Base-by-base conservation (phyloP, 2,113 vertebrate species). In the Notothenia rossii region DNA sequence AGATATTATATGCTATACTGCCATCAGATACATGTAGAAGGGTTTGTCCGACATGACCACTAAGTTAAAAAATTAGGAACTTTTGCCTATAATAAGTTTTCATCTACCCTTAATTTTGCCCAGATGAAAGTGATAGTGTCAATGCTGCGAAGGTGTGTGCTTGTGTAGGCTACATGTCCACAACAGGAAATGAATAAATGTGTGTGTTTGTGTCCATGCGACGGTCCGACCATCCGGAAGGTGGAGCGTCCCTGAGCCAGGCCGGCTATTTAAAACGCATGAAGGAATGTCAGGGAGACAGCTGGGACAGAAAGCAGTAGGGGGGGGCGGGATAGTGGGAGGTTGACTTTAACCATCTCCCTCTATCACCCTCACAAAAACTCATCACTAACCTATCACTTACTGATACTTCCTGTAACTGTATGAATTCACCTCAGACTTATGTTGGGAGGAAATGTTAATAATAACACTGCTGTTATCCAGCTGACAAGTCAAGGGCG, bases 251-350 rank as follows among this genome's bases (percentile, higher is more conserved):
- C 29, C 68, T 78, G 72, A 75, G 62, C 75, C 36, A 6, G 61
- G 43, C 20, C 58, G 90, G 84, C 94, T 95, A 95, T 95, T 94
- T 95, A 92, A 94, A 95, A 93, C 90, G 9, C 73, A 40, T 25
- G 46, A 55, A 91, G 93, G 91, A 94, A 95, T 95, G 92, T 93
- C 80, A 74, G 68, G 29, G 61, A 79, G 93, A 94, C 93, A 95
- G 94, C 94, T 95, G 94, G 86, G 73, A n/a, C 76, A 29, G 68
- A 33, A 40, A n/a, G 7, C 59, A 29, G 64, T 29, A 20, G 29
- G 29, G 40, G 54, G 48, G 12, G 60, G 22, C 40, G 54, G 62
- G 33, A 20, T 36, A 25, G 4, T 11, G 33, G 12, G 75, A 9
- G 40, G 18, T 17, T 20, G 33, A 63, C 61, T 51, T 45, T 59